Conservation (phyloP, 2,113 vertebrate genomes). For the Tetrax tetrax region DNA sequence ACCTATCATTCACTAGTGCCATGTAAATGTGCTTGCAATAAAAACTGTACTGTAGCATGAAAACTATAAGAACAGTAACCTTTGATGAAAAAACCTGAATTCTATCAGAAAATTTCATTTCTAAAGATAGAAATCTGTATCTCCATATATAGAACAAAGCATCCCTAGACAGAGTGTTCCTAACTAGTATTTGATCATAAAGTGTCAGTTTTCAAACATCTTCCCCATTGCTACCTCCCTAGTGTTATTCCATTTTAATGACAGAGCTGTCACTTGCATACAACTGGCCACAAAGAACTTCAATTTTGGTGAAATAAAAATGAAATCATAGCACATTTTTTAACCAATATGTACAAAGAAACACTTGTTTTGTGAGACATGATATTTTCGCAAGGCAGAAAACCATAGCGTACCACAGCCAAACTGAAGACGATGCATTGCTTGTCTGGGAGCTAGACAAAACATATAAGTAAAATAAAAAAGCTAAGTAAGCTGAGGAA, state of each 20-base stretch:
- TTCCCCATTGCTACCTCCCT: not conserved
- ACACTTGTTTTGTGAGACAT: not conserved
- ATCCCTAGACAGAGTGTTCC: not conserved
- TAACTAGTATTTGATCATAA: not conserved
- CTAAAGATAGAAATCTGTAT: not conserved
- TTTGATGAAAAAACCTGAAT: not conserved
- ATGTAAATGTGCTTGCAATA: not conserved
- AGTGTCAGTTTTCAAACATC: not conserved
- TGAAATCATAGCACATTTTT: not conserved
- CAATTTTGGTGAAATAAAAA: not conserved
- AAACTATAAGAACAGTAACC: not conserved
- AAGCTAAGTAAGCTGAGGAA: not conserved
- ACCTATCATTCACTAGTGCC: not conserved
- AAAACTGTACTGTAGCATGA: not conserved
- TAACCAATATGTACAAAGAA: not conserved
- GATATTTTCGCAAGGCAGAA: not conserved
- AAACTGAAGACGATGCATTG: not conserved
- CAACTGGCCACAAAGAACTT: not conserved
- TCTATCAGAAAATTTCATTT: not conserved
- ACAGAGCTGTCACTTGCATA: not conserved
- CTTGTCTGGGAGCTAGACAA: not conserved
- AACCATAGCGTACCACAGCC: not conserved
- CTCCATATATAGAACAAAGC: not conserved
- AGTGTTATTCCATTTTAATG: not conserved
- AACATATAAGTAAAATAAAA: not conserved